Base-by-base conservation (phyloP, 2,888 invertebrate species). In the Criorhina ranunculi region DNA sequence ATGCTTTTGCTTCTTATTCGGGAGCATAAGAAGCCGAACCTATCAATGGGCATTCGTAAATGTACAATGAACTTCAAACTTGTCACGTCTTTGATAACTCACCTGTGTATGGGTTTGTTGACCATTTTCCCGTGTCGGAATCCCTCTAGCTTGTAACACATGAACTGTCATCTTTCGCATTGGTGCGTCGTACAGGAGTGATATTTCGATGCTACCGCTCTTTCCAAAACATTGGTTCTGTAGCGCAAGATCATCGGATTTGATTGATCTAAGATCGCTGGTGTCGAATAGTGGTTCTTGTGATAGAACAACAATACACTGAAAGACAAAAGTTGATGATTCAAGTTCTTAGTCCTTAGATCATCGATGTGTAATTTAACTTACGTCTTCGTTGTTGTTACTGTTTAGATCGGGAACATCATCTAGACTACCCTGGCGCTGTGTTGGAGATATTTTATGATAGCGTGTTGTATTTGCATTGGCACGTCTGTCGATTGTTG, bases 161-260 rank as follows among this genome's bases (percentile, higher is more conserved):
- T 97, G 97, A 24, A 98, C 96, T 51, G 97, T 97, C 96, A 98
- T 97, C 92, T 96, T 96, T 79, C 97, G 94, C 92, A 97, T 96
- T 6, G 97, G 96, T 11, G 97, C 96, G 90, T 98, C 98, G 91
- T 98, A 98, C 35, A 96, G 93, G 89, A 98, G 94, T 6, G 97
- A 96, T 81, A 98, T 94, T 92, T 98, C 98, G 86, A 98, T 93
- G 85, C 95, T 95, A 5, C 98, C 97, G 87, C 96, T 95, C 85
- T 94, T 93, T 0, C 89, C 89, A 44, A 87, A 78, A 40, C 88
- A 87, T 76, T 91, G 87, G 91, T 91, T 94, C 89, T 91, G 93
- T 90, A 91, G 94, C 87, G 87, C 88, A 82, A 90, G 89, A 81
- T 91, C 91, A 77, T 91, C 92, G 12, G 91, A 92, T 87, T 90